Base-by-base conservation (phyloP, 2,888 invertebrate species). In the Protonemura montana region DNA sequence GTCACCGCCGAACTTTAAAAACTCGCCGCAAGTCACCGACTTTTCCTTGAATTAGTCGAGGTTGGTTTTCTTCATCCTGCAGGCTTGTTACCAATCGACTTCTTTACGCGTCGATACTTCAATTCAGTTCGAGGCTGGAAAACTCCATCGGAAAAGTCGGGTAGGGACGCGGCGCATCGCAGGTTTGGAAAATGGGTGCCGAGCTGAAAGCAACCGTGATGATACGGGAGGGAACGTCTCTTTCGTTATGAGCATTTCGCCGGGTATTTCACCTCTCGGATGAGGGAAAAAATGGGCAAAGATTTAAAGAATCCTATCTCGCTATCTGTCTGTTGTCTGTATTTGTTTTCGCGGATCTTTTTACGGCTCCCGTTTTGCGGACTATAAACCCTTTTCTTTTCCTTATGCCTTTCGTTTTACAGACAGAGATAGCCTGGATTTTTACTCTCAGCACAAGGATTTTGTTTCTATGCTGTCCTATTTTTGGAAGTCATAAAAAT, bases 171-270 rank as follows among this genome's bases (percentile, higher is more conserved):
- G 27, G 2, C 26, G 30, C 82, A 25, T 83, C 82, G 42, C 42
- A 41, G 41, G 26, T 7, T 16, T 41, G 35, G 6, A 3, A 59
- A 59, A 13, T 13, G 21, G 59, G 59, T 13, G 59, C 59, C 2
- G 16, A 1, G 13, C 59, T 59, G 82, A 83, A 7, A 30, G 41
- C 35, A 83, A 3, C 41, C n/a, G n/a, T 30, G 82, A 83, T n/a
- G 82, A 83, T 35, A 3, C 27, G 13, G 42, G n/a, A 30, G 30
- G 42, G 82, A 35, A 30, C 35, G 25, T 83, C 41, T 21, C 82
- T 41, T 83, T 83, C 82, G 29, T 83, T 83, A 83, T 83, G 82
- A 83, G 41, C 35, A 42, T 83, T 83, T 41, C 42, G 82, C 42
- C 82, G 35, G 26, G 41, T 29, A 83, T 35, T 82, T 78, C 28